Evolutionary conservation across 64 coral and sea anemone species (phyloP).

Genomic region (Stichodactyla mertensii): DNA sequence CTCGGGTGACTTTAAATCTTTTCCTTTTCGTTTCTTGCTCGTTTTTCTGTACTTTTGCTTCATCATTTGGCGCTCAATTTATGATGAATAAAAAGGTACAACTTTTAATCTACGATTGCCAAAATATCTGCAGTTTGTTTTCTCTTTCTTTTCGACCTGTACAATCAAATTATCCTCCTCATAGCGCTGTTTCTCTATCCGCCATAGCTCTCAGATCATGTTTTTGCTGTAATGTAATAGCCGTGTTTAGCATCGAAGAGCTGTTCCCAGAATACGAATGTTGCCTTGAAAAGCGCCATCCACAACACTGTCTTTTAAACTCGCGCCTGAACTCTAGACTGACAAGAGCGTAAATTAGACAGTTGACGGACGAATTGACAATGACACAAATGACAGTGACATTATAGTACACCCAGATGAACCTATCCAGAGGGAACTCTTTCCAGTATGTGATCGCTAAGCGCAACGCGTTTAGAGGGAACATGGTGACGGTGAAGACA

Average conservation of each 20-base stretch:
- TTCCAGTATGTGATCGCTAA: constrained; percentile 37
- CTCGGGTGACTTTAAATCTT: background rate
- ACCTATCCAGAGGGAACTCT: constrained; percentile 25
- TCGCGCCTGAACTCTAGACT: constrained; percentile 58
- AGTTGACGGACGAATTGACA: constrained; percentile 61
- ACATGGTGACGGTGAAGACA: constrained; percentile 60
- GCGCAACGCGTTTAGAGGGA: constrained; percentile 66
- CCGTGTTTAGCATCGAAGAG: background rate
- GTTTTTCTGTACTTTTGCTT: background rate
- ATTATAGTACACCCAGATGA: constrained; percentile 54
- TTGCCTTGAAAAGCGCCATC: background rate
- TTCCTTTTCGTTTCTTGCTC: background rate
- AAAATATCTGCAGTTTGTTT: background rate
- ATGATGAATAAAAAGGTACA: background rate
- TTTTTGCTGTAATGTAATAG: background rate
- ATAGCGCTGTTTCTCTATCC: background rate
- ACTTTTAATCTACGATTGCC: background rate
- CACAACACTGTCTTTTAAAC: constrained; percentile 19
- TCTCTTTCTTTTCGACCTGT: too few species aligned
- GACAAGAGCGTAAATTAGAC: constrained; percentile 65
- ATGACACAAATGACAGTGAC: constrained; percentile 44
- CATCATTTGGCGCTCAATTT: background rate
- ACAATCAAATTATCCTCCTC: background rate
- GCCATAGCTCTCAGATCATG: background rate
- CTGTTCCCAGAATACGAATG: background rate